Evolutionary conservation across 2,888 invertebrate species (phyloP).

Genomic region (Alentia gelatinosa): DNA sequence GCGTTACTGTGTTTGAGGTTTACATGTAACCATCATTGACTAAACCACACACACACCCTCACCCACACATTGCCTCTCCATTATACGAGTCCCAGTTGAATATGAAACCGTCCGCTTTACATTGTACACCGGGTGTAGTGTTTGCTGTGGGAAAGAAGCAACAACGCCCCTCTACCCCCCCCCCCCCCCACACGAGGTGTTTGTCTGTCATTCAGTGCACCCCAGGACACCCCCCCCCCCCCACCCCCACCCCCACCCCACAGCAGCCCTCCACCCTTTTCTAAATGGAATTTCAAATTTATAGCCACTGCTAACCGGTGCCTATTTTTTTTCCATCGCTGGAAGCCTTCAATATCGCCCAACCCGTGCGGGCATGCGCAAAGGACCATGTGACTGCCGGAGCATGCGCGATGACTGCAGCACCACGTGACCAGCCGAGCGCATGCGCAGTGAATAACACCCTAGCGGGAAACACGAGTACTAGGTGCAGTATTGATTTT

Average conservation of each 20-base stretch:
- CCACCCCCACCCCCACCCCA: not conserved
- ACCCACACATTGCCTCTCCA: too few species aligned
- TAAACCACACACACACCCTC: too few species aligned
- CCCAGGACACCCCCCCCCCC: not conserved
- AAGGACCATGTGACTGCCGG: not conserved
- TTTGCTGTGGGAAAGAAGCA: not conserved
- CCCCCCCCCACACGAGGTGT: not conserved
- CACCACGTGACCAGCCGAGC: too few species aligned
- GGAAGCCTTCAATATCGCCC: not conserved
- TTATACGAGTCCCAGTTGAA: too few species aligned
- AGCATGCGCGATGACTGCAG: too few species aligned
- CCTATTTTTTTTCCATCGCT: not conserved
- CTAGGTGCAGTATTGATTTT: constrained; percentile 23
- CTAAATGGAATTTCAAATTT: constrained; percentile 22
- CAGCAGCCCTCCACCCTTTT: not conserved
- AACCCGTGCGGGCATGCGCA: not conserved
- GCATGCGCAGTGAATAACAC: too few species aligned
- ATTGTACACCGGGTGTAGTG: not conserved
- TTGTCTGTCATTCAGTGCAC: not conserved
- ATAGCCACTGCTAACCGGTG: not conserved
- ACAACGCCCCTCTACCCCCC: too few species aligned
- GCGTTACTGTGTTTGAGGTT: too few species aligned
- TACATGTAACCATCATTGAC: too few species aligned
- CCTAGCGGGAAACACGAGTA: constrained; percentile 18
- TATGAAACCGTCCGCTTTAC: not conserved